A percentile compares a stretch with the other conserved stretches of the same genome.
These are phyloP conservation scores for Phaetusa simplex DNA, from an alignment of 2,113 vertebrate species.

Conservation along the genomic window DNA sequence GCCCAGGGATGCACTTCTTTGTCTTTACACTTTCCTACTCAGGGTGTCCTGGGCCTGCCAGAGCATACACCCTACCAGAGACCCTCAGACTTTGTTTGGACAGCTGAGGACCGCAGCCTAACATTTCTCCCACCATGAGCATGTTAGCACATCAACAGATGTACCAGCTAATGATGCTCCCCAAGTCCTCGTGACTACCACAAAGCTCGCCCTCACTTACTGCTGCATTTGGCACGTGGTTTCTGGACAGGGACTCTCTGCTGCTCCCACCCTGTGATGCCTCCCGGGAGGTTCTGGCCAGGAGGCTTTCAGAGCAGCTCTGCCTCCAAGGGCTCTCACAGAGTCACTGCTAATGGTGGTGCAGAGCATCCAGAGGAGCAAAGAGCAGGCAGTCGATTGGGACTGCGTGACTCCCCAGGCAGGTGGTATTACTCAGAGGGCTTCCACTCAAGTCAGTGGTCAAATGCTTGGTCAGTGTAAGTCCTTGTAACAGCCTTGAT, in stretches of 20 bases:
- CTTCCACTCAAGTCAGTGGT: neutral
- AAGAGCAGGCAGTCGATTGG: neutral
- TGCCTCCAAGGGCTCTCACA: neutral
- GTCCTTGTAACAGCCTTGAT: neutral
- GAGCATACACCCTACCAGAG: neutral
- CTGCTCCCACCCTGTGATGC: fast-evolving
- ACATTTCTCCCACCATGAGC: fast-evolving
- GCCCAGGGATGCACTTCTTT: neutral
- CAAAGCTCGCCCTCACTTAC: neutral
- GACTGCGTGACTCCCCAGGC: neutral
- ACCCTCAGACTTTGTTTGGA: neutral
- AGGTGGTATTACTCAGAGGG: neutral
- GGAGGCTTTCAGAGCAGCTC: neutral
- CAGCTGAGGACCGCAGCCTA: neutral
- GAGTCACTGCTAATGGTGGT: neutral
- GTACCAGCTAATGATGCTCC: neutral
- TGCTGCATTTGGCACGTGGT: neutral
- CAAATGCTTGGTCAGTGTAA: neutral
- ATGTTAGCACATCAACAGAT: neutral
- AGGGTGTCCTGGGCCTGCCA: fast-evolving
- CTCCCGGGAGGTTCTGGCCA: neutral
- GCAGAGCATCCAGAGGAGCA: neutral
- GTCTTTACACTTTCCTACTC: neutral
- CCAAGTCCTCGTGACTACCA: neutral
- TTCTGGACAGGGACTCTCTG: neutral